Evolutionary conservation across 2,888 invertebrate genomes (phyloP).

Genomic region (Philaethria dido): DNA sequence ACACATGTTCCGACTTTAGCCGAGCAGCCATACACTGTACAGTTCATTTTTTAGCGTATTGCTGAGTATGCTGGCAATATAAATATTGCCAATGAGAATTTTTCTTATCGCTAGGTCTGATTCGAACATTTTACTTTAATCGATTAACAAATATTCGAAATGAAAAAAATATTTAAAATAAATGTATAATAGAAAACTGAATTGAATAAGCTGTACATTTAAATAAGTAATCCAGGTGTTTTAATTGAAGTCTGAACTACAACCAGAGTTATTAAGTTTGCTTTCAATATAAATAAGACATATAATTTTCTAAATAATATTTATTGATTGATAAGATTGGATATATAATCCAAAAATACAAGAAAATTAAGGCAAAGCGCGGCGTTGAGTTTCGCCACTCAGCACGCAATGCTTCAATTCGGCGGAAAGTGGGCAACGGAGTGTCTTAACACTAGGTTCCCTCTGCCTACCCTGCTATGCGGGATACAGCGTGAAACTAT

Average conservation of each 20-base stretch:
- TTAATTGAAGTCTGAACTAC: neutral
- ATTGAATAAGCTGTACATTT: neutral
- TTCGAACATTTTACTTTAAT: too few species aligned
- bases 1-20: slow-evolving; percentile 58
- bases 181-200: neutral
- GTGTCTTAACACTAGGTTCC: too few species aligned
- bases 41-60: slow-evolving; percentile 54
- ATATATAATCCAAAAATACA: too few species aligned
- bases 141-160: neutral
- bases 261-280: neutral
- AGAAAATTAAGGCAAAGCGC: too few species aligned
- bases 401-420: too few species aligned
- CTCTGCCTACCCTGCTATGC: too few species aligned
- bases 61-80: neutral
- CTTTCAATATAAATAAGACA: neutral
- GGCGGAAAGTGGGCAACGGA: too few species aligned
- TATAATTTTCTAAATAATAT: neutral
- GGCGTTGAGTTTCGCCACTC: too few species aligned
- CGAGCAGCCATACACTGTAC: slow-evolving; percentile 54
- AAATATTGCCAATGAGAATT: neutral
- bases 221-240: slow-evolving; percentile 5
- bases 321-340: too few species aligned
- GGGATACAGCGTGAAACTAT: too few species aligned
- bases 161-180: too few species aligned
- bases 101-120: too few species aligned